Evolutionary conservation across 1,140 invertebrate species (phyloP).

Genomic region (Caerostris darwini): DNA sequence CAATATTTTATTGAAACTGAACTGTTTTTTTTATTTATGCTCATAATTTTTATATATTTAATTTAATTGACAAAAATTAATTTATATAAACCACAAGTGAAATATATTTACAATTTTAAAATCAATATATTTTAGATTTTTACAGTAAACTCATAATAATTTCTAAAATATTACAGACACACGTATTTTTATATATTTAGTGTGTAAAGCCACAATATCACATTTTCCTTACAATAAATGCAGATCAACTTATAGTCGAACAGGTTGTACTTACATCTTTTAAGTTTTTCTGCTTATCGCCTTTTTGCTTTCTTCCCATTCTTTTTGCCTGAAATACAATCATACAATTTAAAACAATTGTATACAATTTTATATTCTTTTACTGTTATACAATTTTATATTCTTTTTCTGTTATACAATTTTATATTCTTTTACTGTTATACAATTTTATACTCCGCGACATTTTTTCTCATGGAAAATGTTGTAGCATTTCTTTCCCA

Average conservation of each 20-base stretch:
- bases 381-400: not conserved
- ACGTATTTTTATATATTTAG: no score
- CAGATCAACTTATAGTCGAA: not conserved
- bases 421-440: no score
- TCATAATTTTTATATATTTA: no score
- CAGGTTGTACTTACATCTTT: constrained; percentile 66
- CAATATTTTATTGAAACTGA: no score
- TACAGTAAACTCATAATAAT: not conserved
- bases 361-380: not conserved
- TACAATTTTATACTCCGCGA: no score
- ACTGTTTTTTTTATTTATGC: no score
- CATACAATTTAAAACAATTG: not conserved
- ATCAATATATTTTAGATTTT: not conserved
- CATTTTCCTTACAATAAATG: not conserved
- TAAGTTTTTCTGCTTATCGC: constrained; percentile 60
- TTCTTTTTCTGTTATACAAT: no score
- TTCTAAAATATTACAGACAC: not conserved
- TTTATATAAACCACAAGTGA: not conserved
- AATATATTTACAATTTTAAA: not conserved
- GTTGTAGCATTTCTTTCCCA: no score
- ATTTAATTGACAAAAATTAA: no score
- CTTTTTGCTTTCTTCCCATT: constrained; percentile 64
- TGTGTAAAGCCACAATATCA: not conserved
- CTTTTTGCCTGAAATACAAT: constrained; percentile 57
- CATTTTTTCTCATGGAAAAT: not conserved